Percentiles rank a stretch among this genome's conserved stretches.
Evolutionary conservation across 2,113 vertebrate genomes (phyloP).

Genomic region (Neomonachus schauinslandi): DNA sequence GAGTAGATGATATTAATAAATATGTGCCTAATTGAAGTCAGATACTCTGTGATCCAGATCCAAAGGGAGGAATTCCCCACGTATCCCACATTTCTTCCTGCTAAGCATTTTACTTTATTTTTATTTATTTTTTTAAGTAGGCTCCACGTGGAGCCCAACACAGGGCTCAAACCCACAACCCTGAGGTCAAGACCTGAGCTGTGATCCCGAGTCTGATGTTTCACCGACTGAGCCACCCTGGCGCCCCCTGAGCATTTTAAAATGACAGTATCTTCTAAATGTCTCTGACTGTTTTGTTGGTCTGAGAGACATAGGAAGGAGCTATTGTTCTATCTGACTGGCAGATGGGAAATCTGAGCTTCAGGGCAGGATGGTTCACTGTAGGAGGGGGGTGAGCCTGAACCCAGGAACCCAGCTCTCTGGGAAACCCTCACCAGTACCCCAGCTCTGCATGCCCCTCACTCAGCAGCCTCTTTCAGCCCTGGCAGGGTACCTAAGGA

Average conservation of each 20-base stretch:
- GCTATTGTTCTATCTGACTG: not conserved
- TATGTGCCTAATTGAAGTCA: not conserved
- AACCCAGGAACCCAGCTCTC: not conserved
- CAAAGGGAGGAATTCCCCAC: not conserved
- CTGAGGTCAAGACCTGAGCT: not conserved
- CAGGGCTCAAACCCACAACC: not conserved
- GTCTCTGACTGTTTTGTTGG: not conserved
- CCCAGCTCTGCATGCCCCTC: not conserved
- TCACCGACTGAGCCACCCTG: not conserved
- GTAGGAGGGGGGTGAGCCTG: not conserved
- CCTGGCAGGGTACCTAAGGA: slow-evolving; percentile 31
- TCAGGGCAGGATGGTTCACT: not conserved
- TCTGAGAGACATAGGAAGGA: not conserved
- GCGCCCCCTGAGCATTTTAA: not conserved
- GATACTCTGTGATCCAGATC: not conserved
- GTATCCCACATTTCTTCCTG: not conserved
- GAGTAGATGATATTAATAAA: not conserved
- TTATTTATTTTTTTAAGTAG: not conserved
- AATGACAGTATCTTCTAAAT: not conserved
- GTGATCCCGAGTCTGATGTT: not conserved
- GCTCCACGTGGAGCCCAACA: not conserved
- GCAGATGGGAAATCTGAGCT: not conserved
- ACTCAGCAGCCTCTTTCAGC: not conserved
- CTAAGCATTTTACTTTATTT: not conserved
- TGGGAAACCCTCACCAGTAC: not conserved